These are phyloP conservation scores for Caenorhabditis becei DNA, from an alignment of 2,888 invertebrate genomes.

Conservation along the genomic window DNA sequence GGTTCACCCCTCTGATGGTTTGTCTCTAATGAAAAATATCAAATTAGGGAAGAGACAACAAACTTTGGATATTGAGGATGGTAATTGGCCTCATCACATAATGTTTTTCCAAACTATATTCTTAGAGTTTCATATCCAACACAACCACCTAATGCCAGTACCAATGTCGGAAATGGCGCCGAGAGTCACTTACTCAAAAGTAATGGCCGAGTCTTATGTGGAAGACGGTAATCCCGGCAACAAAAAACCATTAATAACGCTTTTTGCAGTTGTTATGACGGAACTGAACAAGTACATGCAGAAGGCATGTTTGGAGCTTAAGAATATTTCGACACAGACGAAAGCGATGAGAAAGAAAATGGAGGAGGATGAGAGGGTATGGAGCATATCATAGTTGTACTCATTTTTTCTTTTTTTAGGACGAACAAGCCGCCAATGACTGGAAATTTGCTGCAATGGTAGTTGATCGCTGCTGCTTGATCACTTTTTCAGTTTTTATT, in stretches of 20 bases:
- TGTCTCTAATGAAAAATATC: constrained; percentile 62
- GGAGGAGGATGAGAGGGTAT: constrained; percentile 75
- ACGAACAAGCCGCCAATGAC: constrained; percentile 79
- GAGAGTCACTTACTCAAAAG: constrained; percentile 49
- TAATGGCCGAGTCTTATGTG: constrained; percentile 47
- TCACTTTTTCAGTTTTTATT: constrained; percentile 78
- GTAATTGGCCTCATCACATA: too few relatives aligned
- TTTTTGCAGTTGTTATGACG: constrained; percentile 40
- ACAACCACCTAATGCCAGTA: constrained; percentile 57
- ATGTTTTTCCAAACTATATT: not conserved
- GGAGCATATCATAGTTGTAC: not conserved
- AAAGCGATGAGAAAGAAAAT: constrained; percentile 70
- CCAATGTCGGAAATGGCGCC: constrained; percentile 36
- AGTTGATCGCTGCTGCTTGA: constrained; percentile 77
- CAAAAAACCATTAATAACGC: not conserved
- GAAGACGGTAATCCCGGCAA: constrained; percentile 47
- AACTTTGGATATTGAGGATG: constrained; percentile 48
- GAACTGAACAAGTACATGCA: constrained; percentile 72
- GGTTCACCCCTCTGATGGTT: constrained; percentile 53
- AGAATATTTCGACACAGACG: constrained; percentile 71
- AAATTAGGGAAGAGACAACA: constrained; percentile 40
- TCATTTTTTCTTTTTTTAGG: constrained; percentile 57
- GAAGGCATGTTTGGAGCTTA: constrained; percentile 74
- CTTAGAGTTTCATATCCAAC: constrained; percentile 57
- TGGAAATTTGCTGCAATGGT: constrained; percentile 80